phyloP scores from a whole-genome alignment of 1,140 invertebrate genomes.

The Trissolcus basalis region DNA sequence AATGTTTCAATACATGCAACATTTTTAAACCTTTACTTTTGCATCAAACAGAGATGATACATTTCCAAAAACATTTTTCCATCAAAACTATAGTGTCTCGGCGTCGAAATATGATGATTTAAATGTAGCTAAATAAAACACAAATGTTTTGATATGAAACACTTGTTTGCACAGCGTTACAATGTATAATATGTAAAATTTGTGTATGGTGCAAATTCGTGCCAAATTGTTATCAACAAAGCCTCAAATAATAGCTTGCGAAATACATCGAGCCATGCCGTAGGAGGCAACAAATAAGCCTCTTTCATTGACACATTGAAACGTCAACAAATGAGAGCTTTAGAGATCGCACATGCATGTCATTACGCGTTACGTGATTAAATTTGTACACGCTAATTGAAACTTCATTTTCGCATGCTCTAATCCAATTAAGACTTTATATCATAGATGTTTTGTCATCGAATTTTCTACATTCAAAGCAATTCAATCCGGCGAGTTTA shows the following conservation, averaged over 20 bases:
- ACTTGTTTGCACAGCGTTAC: too few relatives aligned
- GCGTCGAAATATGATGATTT: too few relatives aligned
- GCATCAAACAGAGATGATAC: too few relatives aligned
- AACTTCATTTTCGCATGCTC: constrained; percentile 50
- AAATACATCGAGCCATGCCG: constrained; percentile 9
- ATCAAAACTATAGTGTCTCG: too few relatives aligned
- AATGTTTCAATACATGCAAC: too few relatives aligned
- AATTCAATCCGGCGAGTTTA: too few relatives aligned
- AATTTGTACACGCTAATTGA: constrained; percentile 54
- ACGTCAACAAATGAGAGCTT: constrained; percentile 44
- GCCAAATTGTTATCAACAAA: constrained; percentile 15
- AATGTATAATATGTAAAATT: constrained; percentile 6
- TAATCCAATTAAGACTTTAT: constrained; percentile 54
- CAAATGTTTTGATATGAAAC: too few relatives aligned
- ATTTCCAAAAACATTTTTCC: too few relatives aligned
- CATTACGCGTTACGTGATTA: constrained; percentile 50
- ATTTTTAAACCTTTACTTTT: too few relatives aligned
- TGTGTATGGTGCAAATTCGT: background rate
- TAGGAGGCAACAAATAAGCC: constrained; percentile 26
- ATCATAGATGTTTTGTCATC: constrained; percentile 32
- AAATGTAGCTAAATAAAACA: too few relatives aligned
- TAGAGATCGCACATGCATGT: constrained; percentile 38
- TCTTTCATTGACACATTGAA: constrained; percentile 41
- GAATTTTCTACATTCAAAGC: constrained; percentile 29
- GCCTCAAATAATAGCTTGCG: constrained; percentile 30